Percentiles rank a stretch among this genome's conserved stretches.
Conservation (phyloP, 2,888 invertebrate species). For the Nymphalis urticae region DNA sequence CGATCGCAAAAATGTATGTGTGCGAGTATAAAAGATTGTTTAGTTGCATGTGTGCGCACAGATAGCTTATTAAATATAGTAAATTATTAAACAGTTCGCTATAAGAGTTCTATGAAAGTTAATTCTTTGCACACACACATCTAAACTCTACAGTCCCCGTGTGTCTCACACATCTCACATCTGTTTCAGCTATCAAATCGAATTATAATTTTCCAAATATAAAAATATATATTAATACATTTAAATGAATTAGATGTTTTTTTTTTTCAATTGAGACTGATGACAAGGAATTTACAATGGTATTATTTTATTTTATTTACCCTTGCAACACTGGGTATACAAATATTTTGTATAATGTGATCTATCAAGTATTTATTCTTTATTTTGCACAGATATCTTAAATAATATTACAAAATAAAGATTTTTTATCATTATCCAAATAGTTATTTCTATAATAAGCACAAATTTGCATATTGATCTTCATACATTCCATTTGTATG, state of each 20-base stretch:
- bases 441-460: slow-evolving; percentile 5
- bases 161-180: too few relatives aligned
- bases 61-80: background rate
- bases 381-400: background rate
- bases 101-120: background rate
- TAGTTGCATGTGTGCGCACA: background rate
- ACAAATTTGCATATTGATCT: slow-evolving; percentile 39
- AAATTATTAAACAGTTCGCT: background rate
- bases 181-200: background rate
- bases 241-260: slow-evolving; percentile 8
- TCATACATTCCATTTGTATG: slow-evolving; percentile 57
- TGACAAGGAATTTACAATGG: slow-evolving; percentile 1
- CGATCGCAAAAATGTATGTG: slow-evolving; percentile 40
- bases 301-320: slow-evolving; percentile 1
- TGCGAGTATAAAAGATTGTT: slow-evolving; percentile 29
- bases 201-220: background rate
- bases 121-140: background rate
- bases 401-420: background rate
- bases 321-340: background rate
- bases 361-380: background rate
- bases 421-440: background rate
- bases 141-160: too few relatives aligned
- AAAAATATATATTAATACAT: background rate
- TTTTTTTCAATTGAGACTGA: slow-evolving; percentile 25
- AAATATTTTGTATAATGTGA: background rate